Conservation (phyloP, 2,113 vertebrate genomes). For the Centropus bengalensis region DNA sequence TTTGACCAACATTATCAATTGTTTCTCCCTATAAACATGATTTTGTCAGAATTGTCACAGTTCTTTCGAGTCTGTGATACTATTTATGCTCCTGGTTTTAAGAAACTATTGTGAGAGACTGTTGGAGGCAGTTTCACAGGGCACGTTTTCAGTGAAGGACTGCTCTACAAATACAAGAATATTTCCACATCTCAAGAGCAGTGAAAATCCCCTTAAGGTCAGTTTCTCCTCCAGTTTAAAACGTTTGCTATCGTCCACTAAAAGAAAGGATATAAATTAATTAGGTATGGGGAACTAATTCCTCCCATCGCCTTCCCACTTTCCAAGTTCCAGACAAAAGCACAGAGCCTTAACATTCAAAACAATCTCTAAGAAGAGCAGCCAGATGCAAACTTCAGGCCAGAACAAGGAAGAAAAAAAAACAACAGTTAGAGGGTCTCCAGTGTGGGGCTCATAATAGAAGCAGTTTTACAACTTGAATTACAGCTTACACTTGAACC, state of each 20-base stretch:
- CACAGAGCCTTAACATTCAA: not conserved
- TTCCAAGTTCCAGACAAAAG: not conserved
- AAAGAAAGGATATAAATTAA: not conserved
- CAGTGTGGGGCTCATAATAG: not conserved
- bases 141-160: not conserved
- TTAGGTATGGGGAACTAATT: not conserved
- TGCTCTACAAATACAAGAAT: not conserved
- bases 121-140: not conserved
- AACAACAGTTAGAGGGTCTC: not conserved
- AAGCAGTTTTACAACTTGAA: slow-evolving; percentile 3
- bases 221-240: not conserved
- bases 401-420: not conserved
- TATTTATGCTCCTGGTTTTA: not conserved
- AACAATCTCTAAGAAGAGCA: not conserved
- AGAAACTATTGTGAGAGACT: not conserved
- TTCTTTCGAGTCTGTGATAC: not conserved
- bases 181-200: not conserved
- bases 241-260: not conserved
- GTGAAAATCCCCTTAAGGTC: not conserved
- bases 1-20: not conserved
- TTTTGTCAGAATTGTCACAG: not conserved
- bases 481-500: slow-evolving; percentile 12
- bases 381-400: not conserved
- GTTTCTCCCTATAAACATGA: not conserved
- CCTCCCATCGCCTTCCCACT: not conserved